Evolutionary conservation across 2,888 invertebrate species (phyloP).

Genomic region (Papilio elwesi): DNA sequence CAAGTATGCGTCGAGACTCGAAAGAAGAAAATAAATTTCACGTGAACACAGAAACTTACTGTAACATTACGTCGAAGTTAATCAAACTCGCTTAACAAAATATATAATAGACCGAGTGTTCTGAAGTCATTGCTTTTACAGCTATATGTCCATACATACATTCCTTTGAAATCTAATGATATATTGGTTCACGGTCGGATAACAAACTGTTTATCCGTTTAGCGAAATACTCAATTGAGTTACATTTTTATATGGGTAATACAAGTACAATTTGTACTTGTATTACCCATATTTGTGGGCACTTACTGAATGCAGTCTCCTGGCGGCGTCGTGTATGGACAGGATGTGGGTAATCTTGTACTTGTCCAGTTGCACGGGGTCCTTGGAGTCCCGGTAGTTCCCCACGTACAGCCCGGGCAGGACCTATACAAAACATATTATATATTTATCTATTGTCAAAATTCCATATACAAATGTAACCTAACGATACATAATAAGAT

Average conservation of each 20-base stretch:
- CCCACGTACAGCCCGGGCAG: slow-evolving; percentile 97
- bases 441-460: too few relatives aligned
- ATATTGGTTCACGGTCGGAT: too few relatives aligned
- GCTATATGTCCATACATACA: too few relatives aligned
- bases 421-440: slow-evolving; percentile 84
- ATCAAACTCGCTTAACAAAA: slow-evolving; percentile 3
- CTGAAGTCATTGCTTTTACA: too few relatives aligned
- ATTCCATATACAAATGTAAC: too few relatives aligned
- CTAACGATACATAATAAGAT: too few relatives aligned
- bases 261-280: too few relatives aligned
- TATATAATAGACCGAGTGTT: background rate
- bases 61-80: background rate
- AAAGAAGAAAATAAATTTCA: slow-evolving; percentile 8
- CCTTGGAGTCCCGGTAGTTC: slow-evolving; percentile 97
- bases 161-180: too few relatives aligned
- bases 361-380: slow-evolving; percentile 93
- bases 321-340: slow-evolving; percentile 97
- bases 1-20: background rate
- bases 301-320: slow-evolving; percentile 92
- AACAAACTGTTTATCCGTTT: too few relatives aligned
- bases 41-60: background rate
- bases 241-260: too few relatives aligned
- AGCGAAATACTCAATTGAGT: too few relatives aligned
- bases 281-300: background rate
- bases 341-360: slow-evolving; percentile 97